Percentiles rank a stretch among this genome's conserved stretches.
These are phyloP conservation scores for Balanococcus diminutus DNA, from an alignment of 2,888 invertebrate genomes.

Conservation along the genomic window DNA sequence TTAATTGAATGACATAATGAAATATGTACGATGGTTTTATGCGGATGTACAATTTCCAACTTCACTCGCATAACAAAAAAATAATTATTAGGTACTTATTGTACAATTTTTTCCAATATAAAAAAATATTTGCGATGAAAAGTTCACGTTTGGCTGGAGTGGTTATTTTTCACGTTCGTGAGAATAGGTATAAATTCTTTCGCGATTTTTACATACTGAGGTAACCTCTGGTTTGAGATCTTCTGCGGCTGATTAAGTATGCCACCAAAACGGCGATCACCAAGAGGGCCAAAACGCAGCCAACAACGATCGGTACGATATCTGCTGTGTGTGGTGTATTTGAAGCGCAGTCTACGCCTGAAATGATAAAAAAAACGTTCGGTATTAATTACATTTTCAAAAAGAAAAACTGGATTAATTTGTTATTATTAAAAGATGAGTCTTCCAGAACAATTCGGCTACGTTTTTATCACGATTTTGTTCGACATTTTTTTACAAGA, in stretches of 20 bases:
- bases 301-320: slow-evolving; percentile 96
- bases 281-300: slow-evolving; percentile 86
- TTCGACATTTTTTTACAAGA: too few relatives aligned
- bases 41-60: slow-evolving; percentile 24
- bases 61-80: slow-evolving; percentile 36
- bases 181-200: neutral
- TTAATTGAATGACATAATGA: neutral
- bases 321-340: slow-evolving; percentile 79
- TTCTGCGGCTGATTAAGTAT: slow-evolving; percentile 89
- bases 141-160: neutral
- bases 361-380: slow-evolving; percentile 57
- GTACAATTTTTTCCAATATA: neutral
- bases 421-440: too few relatives aligned
- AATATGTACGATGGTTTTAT: slow-evolving; percentile 30
- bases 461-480: too few relatives aligned
- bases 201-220: slow-evolving; percentile 74
- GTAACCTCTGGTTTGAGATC: slow-evolving; percentile 83
- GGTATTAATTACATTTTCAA: slow-evolving; percentile 29
- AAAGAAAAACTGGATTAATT: too few relatives aligned
- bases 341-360: slow-evolving; percentile 65
- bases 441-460: too few relatives aligned
- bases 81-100: neutral
- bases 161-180: neutral
- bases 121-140: neutral
- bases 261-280: slow-evolving; percentile 90